Evolutionary conservation across 2,888 invertebrate genomes (phyloP).

Genomic region (Agrochola lychnidis): DNA sequence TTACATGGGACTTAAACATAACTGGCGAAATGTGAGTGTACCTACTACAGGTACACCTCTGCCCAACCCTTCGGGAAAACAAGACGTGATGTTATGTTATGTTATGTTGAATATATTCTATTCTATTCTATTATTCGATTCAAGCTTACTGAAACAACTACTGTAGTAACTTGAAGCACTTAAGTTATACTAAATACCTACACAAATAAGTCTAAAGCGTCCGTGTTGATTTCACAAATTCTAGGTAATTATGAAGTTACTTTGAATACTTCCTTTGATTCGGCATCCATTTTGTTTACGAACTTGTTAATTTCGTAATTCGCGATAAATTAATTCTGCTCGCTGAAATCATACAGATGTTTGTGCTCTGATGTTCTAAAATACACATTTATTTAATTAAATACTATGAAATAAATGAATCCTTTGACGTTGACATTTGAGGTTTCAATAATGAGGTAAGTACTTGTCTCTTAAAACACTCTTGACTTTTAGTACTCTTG

Average conservation of each 20-base stretch:
- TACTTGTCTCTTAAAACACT: neutral
- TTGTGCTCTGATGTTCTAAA: neutral
- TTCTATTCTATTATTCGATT: no score
- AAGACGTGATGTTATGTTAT: no score
- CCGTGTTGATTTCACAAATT: constrained; percentile 8
- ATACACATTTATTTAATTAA: constrained; percentile 11
- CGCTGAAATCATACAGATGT: constrained; percentile 14
- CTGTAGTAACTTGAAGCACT: no score
- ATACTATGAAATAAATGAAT: no score
- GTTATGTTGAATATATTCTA: no score
- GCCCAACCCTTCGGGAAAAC: no score
- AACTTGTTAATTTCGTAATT: constrained; percentile 21
- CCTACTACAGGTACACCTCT: no score
- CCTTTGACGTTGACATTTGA: constrained; percentile 12
- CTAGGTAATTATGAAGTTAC: constrained; percentile 18
- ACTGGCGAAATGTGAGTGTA: no score
- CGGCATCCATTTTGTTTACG: constrained; percentile 14
- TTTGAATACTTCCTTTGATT: constrained; percentile 26
- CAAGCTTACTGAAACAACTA: no score
- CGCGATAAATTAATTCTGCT: neutral
- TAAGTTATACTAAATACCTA: neutral
- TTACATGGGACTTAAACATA: no score
- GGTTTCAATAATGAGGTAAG: neutral
- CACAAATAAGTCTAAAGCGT: neutral
- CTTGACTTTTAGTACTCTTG: neutral